phyloP scores from a whole-genome alignment of 1,140 invertebrate species.

The Caenorhabditis tropicalis region DNA sequence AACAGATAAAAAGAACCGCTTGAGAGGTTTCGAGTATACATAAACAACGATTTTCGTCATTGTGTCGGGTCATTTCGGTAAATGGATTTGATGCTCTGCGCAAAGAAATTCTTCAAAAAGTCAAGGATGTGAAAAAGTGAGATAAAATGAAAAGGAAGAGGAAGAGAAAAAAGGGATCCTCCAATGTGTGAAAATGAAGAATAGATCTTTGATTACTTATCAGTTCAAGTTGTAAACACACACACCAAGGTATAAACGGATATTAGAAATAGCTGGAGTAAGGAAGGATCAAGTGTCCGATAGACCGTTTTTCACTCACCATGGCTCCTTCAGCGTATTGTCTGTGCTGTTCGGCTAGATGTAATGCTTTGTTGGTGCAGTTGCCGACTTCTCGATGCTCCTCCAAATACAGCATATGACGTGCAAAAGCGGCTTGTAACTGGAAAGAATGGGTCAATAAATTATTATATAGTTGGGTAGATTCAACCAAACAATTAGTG shows the following conservation, averaged over 20 bases:
- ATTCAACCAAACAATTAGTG: neutral
- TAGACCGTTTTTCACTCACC: conserved; percentile 79
- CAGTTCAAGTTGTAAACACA: conserved; percentile 13
- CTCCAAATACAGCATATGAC: conserved; percentile 71
- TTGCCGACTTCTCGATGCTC: conserved; percentile 71
- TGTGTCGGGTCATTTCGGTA: conserved; percentile 35
- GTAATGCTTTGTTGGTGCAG: conserved; percentile 59
- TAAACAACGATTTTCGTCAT: conserved; percentile 42
- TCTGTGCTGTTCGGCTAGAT: conserved; percentile 34
- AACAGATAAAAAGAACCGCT: conserved; percentile 42
- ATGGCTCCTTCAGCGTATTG: conserved; percentile 66
- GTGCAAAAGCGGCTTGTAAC: conserved; percentile 70
- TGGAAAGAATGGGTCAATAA: conserved; percentile 65
- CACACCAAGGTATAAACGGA: conserved; percentile 79
- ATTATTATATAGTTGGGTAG: neutral
- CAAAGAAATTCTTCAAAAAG: neutral
- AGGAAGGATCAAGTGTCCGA: conserved; percentile 72
- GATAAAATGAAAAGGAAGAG: neutral
- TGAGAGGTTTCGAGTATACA: conserved; percentile 40
- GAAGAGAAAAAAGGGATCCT: neutral
- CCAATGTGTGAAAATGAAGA: conserved; percentile 10
- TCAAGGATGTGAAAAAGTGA: conserved; percentile 7
- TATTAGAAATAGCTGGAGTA: conserved; percentile 81
- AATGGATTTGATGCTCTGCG: conserved; percentile 32
- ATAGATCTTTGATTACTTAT: conserved; percentile 37